Conservation (phyloP, 2,113 vertebrate genomes). For the Choloepus hoffmanni region DNA sequence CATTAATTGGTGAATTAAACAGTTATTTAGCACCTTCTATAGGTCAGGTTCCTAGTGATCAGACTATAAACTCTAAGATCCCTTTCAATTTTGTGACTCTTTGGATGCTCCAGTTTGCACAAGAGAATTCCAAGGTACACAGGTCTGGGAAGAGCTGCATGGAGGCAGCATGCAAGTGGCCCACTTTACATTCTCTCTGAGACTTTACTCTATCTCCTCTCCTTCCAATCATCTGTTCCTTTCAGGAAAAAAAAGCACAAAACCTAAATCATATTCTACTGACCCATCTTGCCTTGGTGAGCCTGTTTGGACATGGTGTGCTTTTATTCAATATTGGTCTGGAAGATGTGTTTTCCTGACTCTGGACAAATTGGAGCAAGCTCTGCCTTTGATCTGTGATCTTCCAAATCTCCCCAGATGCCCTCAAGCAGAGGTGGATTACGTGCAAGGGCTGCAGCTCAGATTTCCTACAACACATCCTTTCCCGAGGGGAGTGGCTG, state of each 20-base stretch:
- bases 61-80: neutral
- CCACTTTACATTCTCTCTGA: rapidly evolving
- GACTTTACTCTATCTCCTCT: neutral
- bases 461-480: neutral
- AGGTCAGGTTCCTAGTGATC: neutral
- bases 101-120: neutral
- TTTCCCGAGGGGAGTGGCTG: neutral
- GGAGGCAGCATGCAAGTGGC: rapidly evolving
- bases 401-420: slow-evolving; percentile 11
- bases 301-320: neutral
- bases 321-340: neutral
- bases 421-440: neutral
- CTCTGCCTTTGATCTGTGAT: slow-evolving; percentile 51
- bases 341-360: slow-evolving; percentile 18
- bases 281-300: neutral
- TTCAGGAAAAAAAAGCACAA: neutral
- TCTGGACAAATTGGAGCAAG: neutral
- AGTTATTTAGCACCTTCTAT: neutral
- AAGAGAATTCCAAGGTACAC: neutral
- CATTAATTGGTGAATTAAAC: neutral
- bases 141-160: too few species aligned
- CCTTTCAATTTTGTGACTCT: neutral
- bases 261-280: neutral
- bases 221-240: neutral
- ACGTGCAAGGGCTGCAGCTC: neutral